phyloP scores from a whole-genome alignment of 2,888 invertebrate genomes.

The Drosophila pullipes region DNA sequence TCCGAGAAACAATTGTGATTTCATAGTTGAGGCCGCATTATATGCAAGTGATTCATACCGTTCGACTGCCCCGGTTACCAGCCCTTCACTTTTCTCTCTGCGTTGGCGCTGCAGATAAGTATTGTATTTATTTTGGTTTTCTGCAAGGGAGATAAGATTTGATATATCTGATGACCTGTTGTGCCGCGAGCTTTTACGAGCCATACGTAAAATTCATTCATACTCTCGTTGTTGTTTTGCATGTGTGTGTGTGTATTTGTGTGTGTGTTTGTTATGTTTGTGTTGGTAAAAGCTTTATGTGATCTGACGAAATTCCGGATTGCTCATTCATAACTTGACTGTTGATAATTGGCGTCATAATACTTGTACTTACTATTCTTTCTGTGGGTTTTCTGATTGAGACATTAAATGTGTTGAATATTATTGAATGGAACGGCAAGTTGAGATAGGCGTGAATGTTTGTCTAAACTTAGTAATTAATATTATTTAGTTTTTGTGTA shows the following conservation, averaged over 20 bases:
- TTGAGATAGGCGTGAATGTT: background rate
- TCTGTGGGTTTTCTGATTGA: background rate
- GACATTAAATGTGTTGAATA: background rate
- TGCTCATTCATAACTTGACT: constrained; percentile 56
- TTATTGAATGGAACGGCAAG: background rate
- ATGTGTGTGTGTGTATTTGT: background rate
- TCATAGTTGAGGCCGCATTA: constrained; percentile 65
- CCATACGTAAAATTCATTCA: constrained; percentile 63
- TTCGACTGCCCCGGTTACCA: background rate
- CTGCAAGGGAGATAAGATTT: constrained; percentile 12
- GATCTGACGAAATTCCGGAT: constrained; percentile 50
- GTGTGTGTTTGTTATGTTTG: constrained; percentile 1
- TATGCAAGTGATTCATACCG: constrained; percentile 63
- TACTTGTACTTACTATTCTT: constrained; percentile 5
- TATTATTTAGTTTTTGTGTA: too few species aligned
- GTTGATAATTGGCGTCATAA: constrained; percentile 10
- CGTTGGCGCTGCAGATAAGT: constrained; percentile 35
- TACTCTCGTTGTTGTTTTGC: constrained; percentile 25
- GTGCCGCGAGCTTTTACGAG: constrained; percentile 47
- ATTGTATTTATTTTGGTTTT: constrained; percentile 44
- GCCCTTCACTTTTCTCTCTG: constrained; percentile 10
- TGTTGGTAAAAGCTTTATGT: constrained; percentile 7
- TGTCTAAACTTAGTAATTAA: background rate
- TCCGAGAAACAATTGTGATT: constrained; percentile 71
- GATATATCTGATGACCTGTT: constrained; percentile 40